Conservation (phyloP, 2,888 invertebrate species). For the Synergus umbraculus region DNA sequence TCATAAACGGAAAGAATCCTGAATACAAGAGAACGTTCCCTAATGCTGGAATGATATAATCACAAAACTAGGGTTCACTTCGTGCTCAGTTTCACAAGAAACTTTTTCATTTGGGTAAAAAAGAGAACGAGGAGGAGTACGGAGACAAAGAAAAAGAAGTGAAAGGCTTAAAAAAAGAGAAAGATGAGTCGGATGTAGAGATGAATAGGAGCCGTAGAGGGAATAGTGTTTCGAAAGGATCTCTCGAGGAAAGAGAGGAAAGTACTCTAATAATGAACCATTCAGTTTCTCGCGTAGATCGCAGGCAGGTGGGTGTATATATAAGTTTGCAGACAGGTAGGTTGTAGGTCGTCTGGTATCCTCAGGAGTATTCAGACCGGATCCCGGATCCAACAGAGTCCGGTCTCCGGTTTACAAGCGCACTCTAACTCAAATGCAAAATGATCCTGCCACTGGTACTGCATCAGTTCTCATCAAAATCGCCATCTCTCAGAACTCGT, state of each 20-base stretch:
- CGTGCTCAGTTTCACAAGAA: neutral
- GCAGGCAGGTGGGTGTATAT: constrained; percentile 33
- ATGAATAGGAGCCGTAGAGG: constrained; percentile 38
- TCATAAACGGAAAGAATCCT: neutral
- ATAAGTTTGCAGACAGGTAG: constrained; percentile 36
- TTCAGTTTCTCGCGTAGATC: constrained; percentile 38
- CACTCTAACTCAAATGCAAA: constrained; percentile 17
- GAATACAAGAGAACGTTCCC: neutral
- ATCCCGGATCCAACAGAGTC: constrained; percentile 30
- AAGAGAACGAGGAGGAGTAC: neutral
- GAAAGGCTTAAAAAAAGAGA: constrained; percentile 24
- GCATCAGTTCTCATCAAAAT: constrained; percentile 28
- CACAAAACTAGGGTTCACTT: constrained; percentile 8
- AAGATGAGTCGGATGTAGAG: constrained; percentile 39
- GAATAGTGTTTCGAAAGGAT: constrained; percentile 39
- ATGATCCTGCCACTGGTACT: neutral
- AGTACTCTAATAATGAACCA: constrained; percentile 46
- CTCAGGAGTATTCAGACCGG: constrained; percentile 39
- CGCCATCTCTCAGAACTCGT: constrained; percentile 1
- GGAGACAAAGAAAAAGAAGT: constrained; percentile 36
- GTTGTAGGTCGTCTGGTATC: constrained; percentile 27
- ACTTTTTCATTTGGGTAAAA: constrained; percentile 33
- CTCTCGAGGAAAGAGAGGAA: constrained; percentile 42
- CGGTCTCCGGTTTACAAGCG: constrained; percentile 23
- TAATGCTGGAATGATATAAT: neutral